phyloP scores from a whole-genome alignment of 2,797 vertebrate species.

The Gorsachius magnificus region DNA sequence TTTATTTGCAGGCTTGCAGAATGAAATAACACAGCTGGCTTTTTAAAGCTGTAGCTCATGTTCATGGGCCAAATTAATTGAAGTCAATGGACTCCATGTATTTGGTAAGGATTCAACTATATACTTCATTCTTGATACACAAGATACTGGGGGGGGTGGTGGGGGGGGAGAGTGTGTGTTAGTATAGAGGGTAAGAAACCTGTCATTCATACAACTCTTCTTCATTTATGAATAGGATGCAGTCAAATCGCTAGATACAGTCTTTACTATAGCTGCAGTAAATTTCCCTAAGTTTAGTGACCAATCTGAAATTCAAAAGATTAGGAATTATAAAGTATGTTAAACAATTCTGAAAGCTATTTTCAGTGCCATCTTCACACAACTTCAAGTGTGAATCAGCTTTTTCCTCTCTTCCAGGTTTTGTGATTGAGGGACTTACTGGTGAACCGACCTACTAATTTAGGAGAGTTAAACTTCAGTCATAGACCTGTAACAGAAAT shows the following conservation, averaged over 20 bases:
- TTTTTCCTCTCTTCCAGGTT: background rate
- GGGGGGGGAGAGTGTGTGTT: no score
- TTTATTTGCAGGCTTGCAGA: background rate
- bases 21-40: background rate
- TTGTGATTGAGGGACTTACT: background rate
- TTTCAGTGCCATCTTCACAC: background rate
- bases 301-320: background rate
- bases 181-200: background rate
- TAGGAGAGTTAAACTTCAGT: background rate
- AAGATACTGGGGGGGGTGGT: background rate
- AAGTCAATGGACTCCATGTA: fast-evolving
- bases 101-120: background rate
- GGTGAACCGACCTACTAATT: background rate
- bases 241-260: background rate
- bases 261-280: background rate
- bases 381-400: background rate
- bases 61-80: background rate
- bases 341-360: background rate
- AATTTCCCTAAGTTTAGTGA: background rate
- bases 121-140: background rate
- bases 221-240: background rate
- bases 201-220: background rate
- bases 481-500: background rate
- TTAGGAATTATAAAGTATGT: background rate
- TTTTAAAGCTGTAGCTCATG: background rate